These are phyloP conservation scores for Pomatorhinus ruficollis DNA, from an alignment of 2,113 vertebrate species.

Conservation along the genomic window DNA sequence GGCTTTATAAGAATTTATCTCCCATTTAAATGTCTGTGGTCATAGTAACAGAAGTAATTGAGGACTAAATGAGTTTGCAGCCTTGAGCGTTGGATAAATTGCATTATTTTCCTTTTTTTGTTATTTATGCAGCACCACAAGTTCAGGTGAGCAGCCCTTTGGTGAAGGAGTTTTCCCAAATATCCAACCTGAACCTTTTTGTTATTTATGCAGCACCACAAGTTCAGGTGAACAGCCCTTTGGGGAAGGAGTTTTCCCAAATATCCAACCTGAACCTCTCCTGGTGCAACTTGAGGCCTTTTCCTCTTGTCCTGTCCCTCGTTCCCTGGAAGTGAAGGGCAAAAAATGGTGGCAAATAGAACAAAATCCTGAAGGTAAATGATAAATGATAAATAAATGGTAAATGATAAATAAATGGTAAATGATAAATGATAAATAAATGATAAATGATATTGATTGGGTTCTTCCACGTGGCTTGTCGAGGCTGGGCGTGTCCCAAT, in stretches of 20 bases:
- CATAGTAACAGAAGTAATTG: constrained; percentile 54
- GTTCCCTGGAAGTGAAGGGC: background rate
- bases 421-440: background rate
- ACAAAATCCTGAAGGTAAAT: background rate
- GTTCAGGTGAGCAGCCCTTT: background rate
- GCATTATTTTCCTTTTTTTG: background rate
- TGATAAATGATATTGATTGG: background rate
- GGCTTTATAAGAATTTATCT: constrained; percentile 55
- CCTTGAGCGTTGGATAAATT: constrained; percentile 19
- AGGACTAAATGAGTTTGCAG: constrained; percentile 42
- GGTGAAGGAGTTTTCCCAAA: background rate
- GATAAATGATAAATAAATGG: background rate
- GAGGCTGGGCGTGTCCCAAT: no score
- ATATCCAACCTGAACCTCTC: background rate
- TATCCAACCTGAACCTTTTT: background rate
- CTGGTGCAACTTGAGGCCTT: background rate
- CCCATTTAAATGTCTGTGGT: constrained; percentile 55
- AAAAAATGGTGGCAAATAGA: background rate
- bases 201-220: background rate
- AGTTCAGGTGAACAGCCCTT: background rate
- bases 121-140: background rate
- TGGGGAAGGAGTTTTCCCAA: background rate
- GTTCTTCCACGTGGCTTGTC: no score
- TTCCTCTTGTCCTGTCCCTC: background rate
- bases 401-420: background rate